Base-by-base conservation (phyloP, 2,113 vertebrate genomes). In the Chelonoidis abingdonii region DNA sequence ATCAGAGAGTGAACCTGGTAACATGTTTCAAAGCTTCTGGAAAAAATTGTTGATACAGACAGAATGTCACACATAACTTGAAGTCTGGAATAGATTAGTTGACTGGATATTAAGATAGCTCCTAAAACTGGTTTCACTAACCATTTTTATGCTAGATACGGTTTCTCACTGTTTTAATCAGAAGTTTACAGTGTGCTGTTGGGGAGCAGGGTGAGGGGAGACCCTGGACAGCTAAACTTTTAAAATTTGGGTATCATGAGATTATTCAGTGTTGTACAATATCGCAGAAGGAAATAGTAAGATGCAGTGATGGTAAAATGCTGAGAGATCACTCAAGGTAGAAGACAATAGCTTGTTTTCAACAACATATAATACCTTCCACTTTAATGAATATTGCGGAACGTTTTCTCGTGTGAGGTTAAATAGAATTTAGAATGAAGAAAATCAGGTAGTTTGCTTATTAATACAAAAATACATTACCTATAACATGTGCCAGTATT, bases 381-480 rank as follows among this genome's bases (percentile, higher is more conserved):
- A 27, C 56, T 93, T 59, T 86, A 7, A 14, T 87, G 52, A 92
- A 56, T 92, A 24, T 38, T 92, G 31, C 52, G 21, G 76, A 29
- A 93, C 10, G 19, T 62, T 10, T 22, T 69, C 69, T 93, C 38
- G 14, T 53, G 52, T 62, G 31, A n/a, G 35, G 35, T n/a, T 69
- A 69, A 69, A 69, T n/a, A 69, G 62, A 8, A 9, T n/a, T 76
- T 76, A 83, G 53, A 53, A 56, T 87, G 47, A 89, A 80, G 44
- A 65, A 78, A 72, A n/a, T 47, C 3, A 52, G 91, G 41, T 69
- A 52, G 87, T 86, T 72, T 88, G 17, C 89, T 1, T 87, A 31
- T 94, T 84, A 87, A 49, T 90, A 24, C 27, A 90, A 89, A 85
- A 92, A 78, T 92, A 96, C 79, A 56, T 83, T 92, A 93, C 54